Evolutionary conservation across 2,888 invertebrate genomes (phyloP).

Genomic region (Carterocephalus palaemon): DNA sequence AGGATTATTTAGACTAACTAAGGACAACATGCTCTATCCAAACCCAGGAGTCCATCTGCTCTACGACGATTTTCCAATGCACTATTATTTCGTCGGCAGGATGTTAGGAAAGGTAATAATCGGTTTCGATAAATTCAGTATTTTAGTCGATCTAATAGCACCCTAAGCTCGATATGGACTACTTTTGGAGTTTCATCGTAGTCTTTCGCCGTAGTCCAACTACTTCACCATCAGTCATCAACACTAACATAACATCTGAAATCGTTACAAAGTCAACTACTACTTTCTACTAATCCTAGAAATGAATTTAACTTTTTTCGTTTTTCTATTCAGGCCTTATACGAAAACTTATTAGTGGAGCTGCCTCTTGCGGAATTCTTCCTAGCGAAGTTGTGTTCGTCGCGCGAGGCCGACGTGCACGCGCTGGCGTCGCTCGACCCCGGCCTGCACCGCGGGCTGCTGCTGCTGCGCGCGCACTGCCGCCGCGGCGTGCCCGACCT

Average conservation of each 20-base stretch:
- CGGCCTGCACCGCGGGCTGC: constrained; percentile 91
- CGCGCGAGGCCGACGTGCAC: constrained; percentile 93
- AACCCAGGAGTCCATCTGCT: constrained; percentile 94
- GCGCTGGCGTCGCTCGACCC: constrained; percentile 96
- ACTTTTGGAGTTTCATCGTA: too few species aligned
- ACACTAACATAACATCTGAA: too few species aligned
- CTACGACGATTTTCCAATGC: constrained; percentile 91
- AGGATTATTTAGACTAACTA: constrained; percentile 93
- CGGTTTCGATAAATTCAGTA: too few species aligned
- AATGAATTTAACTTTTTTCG: too few species aligned
- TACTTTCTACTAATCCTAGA: too few species aligned
- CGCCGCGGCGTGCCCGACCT: constrained; percentile 91
- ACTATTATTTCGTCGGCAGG: constrained; percentile 96
- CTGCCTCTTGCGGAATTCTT: constrained; percentile 98
- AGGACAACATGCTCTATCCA: constrained; percentile 96
- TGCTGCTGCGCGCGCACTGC: constrained; percentile 90
- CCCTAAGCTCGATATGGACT: too few species aligned
- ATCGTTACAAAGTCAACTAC: too few species aligned
- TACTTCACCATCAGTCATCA: too few species aligned
- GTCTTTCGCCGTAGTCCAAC: too few species aligned
- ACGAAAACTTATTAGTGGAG: constrained; percentile 96
- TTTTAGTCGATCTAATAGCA: too few species aligned
- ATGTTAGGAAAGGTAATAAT: constrained; percentile 93
- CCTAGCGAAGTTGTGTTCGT: constrained; percentile 81
- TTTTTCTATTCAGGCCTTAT: constrained; percentile 91